Percentiles rank a stretch among this genome's conserved stretches.
These are phyloP conservation scores for Charaxes varanes DNA, from an alignment of 1,140 invertebrate genomes.

Conservation along the genomic window DNA sequence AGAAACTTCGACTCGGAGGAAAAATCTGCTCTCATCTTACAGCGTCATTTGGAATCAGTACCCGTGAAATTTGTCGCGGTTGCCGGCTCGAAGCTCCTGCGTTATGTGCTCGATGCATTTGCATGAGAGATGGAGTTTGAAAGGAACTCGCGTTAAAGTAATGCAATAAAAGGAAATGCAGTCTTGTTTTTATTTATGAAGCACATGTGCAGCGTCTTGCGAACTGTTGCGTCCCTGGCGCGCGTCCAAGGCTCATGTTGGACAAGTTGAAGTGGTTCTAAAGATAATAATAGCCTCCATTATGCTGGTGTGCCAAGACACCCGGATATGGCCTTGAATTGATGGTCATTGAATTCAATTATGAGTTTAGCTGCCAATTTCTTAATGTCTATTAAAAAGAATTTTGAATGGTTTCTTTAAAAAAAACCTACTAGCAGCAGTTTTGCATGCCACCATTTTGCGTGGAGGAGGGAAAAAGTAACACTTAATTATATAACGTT, in stretches of 20 bases:
- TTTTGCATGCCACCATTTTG: too few species aligned
- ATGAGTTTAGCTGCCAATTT: conserved; percentile 23
- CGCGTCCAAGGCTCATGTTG: conserved; percentile 34
- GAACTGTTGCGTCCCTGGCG: conserved; percentile 51
- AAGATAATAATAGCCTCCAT: conserved; percentile 33
- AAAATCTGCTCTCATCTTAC: conserved; percentile 53
- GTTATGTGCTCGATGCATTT: conserved; percentile 29
- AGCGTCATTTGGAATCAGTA: conserved; percentile 58
- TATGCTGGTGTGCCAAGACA: conserved; percentile 25
- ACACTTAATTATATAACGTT: too few species aligned
- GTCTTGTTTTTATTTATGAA: conserved; percentile 21
- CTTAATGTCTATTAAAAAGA: too few species aligned
- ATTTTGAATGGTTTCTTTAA: too few species aligned
- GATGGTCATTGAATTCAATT: conserved; percentile 16
- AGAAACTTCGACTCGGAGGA: conserved; percentile 50
- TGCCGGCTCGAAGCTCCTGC: conserved; percentile 30
- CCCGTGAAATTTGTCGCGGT: conserved; percentile 65
- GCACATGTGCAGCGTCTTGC: conserved; percentile 35
- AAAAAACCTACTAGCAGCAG: too few species aligned
- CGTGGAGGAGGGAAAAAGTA: too few species aligned
- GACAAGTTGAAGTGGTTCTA: conserved; percentile 34
- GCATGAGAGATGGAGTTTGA: conserved; percentile 19
- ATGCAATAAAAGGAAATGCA: conserved; percentile 17
- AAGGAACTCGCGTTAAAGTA: conserved; percentile 12
- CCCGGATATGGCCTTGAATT: conserved; percentile 14